A percentile compares a stretch with the other conserved stretches of the same genome.
Conservation (phyloP, 1,140 invertebrate species). For the Cydia pomonella region DNA sequence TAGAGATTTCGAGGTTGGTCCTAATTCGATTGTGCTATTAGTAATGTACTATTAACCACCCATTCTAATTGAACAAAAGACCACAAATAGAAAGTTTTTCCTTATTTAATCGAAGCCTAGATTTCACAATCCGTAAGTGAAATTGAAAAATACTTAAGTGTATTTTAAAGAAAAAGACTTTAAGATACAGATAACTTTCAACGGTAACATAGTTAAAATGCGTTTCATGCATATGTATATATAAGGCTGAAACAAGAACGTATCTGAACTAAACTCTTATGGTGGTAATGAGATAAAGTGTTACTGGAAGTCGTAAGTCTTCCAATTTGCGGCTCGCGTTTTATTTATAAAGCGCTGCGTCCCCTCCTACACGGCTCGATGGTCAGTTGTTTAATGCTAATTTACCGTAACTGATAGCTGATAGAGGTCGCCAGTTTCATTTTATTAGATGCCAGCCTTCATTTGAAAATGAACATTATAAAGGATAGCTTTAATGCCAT, state of each 20-base stretch:
- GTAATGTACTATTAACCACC: no score
- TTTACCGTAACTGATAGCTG: constrained; percentile 30
- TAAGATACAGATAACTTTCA: no score
- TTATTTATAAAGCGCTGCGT: constrained; percentile 23
- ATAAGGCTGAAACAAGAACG: background rate
- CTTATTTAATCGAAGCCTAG: no score
- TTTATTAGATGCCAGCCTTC: background rate
- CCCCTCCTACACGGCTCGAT: constrained; percentile 26
- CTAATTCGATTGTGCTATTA: no score
- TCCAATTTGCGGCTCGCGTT: constrained; percentile 20
- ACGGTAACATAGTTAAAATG: no score
- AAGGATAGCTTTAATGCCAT: background rate
- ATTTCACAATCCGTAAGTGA: no score
- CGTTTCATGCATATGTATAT: background rate
- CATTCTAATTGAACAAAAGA: no score
- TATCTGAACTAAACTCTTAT: constrained; percentile 6
- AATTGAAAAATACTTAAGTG: no score
- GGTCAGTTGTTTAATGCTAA: constrained; percentile 33
- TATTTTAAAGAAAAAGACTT: no score
- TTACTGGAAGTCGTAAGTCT: constrained; percentile 26
- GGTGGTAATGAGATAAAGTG: constrained; percentile 19
- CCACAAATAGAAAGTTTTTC: no score
- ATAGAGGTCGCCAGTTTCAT: background rate
- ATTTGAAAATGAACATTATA: background rate
- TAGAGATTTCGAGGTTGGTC: no score